Evolutionary conservation across 2,113 vertebrate species (phyloP), one percentile per base, ranked within the genome.

Genomic region (Lampris megalopsis): DNA sequence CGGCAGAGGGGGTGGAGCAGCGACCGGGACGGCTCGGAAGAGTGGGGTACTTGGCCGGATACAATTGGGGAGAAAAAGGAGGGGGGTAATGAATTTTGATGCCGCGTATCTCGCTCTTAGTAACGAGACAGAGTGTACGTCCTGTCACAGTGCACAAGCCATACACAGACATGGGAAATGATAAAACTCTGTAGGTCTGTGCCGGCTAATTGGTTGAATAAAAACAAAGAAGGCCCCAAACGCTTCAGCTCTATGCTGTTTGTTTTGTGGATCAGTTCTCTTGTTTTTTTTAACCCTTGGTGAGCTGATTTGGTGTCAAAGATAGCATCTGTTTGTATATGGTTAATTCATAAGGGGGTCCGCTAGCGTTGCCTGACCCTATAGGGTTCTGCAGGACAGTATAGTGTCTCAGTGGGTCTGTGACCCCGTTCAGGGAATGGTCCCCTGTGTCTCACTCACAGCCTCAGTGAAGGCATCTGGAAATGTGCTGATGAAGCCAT

Each of bases 261-360:
- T 5, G 6, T 9, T 69, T 61, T 36, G 48, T 42, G 70, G 59
- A 41, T 59, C 11, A 54, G 60, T 38, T 56, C 37, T 72, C 11
- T 42, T 5, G 49, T 76, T 68, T 41, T 63, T 9, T 71, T 61
- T 11, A 47, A 6, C 11, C 45, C 47, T n/a, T 59, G 8, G 24
- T 54, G 37, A 61, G 63, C 1, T 49, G 36, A 35, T 68, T 60
- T 67, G n/a, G 69, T 49, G 38, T 56, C 38, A 54, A 6, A 57
- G 63, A 81, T 63, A 52, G 42, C 13, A 6, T 72, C 64, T 72
- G 40, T 56, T 48, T 65, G 71, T 57, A 43, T 47, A 9, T 52
- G 63, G 63, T 48, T 81, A 64, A 71, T 71, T 80, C 62, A 70
- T 38, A 54, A 84, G 67, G 13, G 42, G 42, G 68, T 79, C 83